phyloP scores from a whole-genome alignment of 1,140 invertebrate genomes.

The Drosophila mauritiana region DNA sequence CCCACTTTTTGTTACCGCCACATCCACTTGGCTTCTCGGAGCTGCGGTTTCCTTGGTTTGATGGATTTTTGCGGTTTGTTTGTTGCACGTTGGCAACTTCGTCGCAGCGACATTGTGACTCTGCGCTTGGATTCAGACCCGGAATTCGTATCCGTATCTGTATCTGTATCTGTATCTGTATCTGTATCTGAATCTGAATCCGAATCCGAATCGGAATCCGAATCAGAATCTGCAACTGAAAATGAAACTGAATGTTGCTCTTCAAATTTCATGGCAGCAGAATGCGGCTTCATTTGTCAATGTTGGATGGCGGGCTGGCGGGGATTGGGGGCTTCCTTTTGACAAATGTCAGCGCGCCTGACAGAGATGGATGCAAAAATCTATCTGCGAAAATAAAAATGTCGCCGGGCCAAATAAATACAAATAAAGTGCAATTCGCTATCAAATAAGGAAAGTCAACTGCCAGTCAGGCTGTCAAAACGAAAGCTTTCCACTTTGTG shows the following conservation, averaged over 20 bases:
- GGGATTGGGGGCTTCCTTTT: conserved; percentile 7
- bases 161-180: neutral
- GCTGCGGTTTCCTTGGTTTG: conserved; percentile 54
- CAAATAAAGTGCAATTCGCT: conserved; percentile 48
- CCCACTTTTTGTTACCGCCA: conserved; percentile 3
- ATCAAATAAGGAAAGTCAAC: conserved; percentile 46
- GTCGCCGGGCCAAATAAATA: conserved; percentile 39
- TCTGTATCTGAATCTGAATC: neutral
- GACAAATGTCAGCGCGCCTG: conserved; percentile 44
- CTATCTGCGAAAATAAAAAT: conserved; percentile 55
- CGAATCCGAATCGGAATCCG: neutral
- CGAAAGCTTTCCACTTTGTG: conserved; percentile 10
- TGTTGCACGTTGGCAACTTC: conserved; percentile 42
- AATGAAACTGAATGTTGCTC: conserved; percentile 2
- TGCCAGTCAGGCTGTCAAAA: conserved; percentile 48
- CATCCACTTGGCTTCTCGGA: conserved; percentile 29
- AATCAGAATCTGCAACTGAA: neutral
- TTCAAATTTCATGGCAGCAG: conserved; percentile 46
- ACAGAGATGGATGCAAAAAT: conserved; percentile 60
- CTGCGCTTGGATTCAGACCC: conserved; percentile 7
- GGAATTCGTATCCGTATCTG: neutral
- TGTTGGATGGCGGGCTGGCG: conserved; percentile 16
- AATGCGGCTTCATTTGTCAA: conserved; percentile 60
- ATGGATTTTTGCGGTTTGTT: conserved; percentile 61
- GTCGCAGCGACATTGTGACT: conserved; percentile 25